Evolutionary conservation across 2,113 vertebrate species (phyloP).

Genomic region (Stercorarius parasiticus): DNA sequence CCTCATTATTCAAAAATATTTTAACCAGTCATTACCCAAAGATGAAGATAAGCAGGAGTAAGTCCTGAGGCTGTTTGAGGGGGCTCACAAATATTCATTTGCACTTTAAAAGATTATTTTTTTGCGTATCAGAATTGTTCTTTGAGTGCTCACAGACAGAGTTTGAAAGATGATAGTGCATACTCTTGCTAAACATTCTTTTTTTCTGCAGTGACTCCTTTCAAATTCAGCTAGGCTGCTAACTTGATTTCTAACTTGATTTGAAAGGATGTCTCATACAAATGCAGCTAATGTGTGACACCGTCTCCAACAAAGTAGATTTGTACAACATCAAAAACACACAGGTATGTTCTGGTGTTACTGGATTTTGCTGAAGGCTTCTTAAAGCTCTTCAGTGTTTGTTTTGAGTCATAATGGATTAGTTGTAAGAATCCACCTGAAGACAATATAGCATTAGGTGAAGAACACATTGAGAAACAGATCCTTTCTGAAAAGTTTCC

Average conservation of each 20-base stretch:
- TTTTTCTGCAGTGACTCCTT: neutral
- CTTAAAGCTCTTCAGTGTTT: neutral
- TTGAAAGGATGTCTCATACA: neutral
- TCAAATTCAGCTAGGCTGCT: neutral
- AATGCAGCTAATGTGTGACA: neutral
- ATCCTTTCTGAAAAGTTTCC: neutral
- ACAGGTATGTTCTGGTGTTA: neutral
- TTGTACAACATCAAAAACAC: neutral
- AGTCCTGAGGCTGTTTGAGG: neutral
- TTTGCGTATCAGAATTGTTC: neutral
- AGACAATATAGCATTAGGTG: neutral
- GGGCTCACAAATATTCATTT: neutral
- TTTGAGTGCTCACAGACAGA: neutral
- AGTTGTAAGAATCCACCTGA: neutral
- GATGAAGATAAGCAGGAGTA: neutral
- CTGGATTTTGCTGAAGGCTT: neutral
- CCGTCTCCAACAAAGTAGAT: neutral
- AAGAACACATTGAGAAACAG: neutral
- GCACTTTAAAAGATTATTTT: neutral
- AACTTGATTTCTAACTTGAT: neutral
- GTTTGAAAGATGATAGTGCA: neutral
- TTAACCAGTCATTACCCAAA: constrained; percentile 20
- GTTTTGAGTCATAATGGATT: neutral
- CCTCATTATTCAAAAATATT: constrained; percentile 40
- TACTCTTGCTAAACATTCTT: neutral